Evolutionary conservation across 2,888 invertebrate species (phyloP).

Genomic region (Papilio protenor): DNA sequence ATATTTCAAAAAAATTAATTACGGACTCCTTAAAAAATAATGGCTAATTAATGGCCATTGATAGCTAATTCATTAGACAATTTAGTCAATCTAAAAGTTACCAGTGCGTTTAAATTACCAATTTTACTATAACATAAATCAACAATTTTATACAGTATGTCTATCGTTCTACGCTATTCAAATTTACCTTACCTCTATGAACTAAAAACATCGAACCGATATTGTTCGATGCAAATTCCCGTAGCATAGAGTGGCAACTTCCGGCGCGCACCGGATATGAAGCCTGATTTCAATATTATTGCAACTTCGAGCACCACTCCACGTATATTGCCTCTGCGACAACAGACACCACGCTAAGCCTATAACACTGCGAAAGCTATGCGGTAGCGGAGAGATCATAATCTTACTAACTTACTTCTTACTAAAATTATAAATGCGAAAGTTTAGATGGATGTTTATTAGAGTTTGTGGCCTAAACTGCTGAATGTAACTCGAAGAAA

Average conservation of each 20-base stretch:
- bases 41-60: too few species aligned
- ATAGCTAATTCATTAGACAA: too few species aligned
- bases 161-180: background rate
- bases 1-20: too few species aligned
- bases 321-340: slow-evolving; percentile 29
- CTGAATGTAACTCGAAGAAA: too few species aligned
- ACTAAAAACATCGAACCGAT: slow-evolving; percentile 24
- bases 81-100: too few species aligned
- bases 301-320: slow-evolving; percentile 50
- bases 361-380: background rate
- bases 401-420: background rate
- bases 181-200: background rate
- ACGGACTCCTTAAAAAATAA: too few species aligned
- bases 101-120: background rate
- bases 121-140: background rate
- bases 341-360: background rate
- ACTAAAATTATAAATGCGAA: too few species aligned
- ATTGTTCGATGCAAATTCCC: slow-evolving; percentile 38
- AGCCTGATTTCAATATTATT: slow-evolving; percentile 62
- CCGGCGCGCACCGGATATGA: slow-evolving; percentile 57
- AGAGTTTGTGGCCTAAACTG: too few species aligned
- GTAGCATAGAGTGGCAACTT: slow-evolving; percentile 33
- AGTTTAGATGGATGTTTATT: too few species aligned
- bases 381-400: background rate
- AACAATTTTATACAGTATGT: background rate